phyloP scores from a whole-genome alignment of 92 coral and sea anemone species.

The Palythoa grandis region DNA sequence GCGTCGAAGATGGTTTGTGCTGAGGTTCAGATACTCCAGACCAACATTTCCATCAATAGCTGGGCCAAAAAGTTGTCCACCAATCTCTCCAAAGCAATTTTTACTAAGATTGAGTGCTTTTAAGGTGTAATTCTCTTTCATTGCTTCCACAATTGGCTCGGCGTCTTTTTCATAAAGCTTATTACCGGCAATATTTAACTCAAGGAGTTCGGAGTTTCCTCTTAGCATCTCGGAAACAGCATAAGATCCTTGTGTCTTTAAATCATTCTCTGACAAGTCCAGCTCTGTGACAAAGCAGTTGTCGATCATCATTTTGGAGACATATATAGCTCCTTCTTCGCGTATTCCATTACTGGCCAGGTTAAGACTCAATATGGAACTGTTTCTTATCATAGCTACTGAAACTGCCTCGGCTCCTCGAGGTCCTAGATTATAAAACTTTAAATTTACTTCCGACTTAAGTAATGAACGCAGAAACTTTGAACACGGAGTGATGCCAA shows the following conservation, averaged over 20 bases:
- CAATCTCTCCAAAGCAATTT: constrained; percentile 80
- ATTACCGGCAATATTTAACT: constrained; percentile 81
- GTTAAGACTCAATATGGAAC: constrained; percentile 66
- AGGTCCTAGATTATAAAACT: constrained; percentile 88
- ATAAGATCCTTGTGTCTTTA: constrained; percentile 92
- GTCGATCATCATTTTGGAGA: constrained; percentile 92
- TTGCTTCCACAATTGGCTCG: constrained; percentile 93
- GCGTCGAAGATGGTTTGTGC: constrained; percentile 92
- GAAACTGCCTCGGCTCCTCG: constrained; percentile 94
- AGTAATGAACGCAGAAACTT: constrained; percentile 83
- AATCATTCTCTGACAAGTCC: constrained; percentile 88
- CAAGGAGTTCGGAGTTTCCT: constrained; percentile 84
- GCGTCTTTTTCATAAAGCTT: constrained; percentile 81
- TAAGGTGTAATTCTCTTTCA: constrained; percentile 86
- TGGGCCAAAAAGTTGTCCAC: constrained; percentile 92
- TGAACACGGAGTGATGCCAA: constrained; percentile 84
- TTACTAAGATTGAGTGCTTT: constrained; percentile 87
- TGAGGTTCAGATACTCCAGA: constrained; percentile 81
- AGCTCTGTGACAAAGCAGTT: constrained; percentile 89
- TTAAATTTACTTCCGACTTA: constrained; percentile 71
- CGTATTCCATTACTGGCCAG: constrained; percentile 79
- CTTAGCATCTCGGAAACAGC: constrained; percentile 92
- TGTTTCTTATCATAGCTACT: constrained; percentile 86
- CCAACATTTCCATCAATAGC: constrained; percentile 93
- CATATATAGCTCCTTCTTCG: constrained; percentile 91